A percentile compares a stretch with the other conserved stretches of the same genome.
Conservation (phyloP, 2,888 invertebrate species). For the Cetonia aurata region DNA sequence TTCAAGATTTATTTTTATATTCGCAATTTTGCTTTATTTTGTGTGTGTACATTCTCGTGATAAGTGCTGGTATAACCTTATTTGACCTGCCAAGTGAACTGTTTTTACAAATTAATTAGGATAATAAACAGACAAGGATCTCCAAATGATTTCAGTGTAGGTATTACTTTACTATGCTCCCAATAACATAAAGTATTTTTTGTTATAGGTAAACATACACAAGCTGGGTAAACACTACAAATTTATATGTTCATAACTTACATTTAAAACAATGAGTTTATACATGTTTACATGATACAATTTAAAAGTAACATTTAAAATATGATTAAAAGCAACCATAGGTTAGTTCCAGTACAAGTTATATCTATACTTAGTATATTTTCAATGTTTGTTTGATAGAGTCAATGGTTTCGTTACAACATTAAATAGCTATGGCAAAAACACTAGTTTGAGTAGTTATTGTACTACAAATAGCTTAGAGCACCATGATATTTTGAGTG, state of each 20-base stretch:
- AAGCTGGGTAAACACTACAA: conserved; percentile 10
- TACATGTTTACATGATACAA: conserved; percentile 37
- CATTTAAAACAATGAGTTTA: conserved; percentile 33
- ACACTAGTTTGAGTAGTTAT: conserved; percentile 30
- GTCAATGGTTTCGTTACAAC: conserved; percentile 42
- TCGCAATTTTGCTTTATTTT: conserved; percentile 20
- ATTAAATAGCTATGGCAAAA: conserved; percentile 31
- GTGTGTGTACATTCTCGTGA: conserved; percentile 27
- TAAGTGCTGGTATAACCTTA: conserved; percentile 61
- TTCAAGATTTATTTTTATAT: conserved; percentile 25
- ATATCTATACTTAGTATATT: background rate
- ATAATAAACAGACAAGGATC: conserved; percentile 32
- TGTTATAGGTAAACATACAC: conserved; percentile 13
- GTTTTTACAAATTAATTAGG: conserved; percentile 55
- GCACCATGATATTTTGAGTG: conserved; percentile 42
- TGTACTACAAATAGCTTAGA: conserved; percentile 42
- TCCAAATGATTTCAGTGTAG: conserved; percentile 12
- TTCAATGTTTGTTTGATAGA: conserved; percentile 9
- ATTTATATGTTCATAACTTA: conserved; percentile 9
- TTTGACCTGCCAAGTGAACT: conserved; percentile 62
- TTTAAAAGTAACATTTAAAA: conserved; percentile 34
- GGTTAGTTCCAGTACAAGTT: conserved; percentile 45
- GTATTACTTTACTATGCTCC: background rate
- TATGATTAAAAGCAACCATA: conserved; percentile 56
- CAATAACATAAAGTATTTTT: background rate